Evolutionary conservation across 2,888 invertebrate genomes (phyloP).

Genomic region (Drosophila mimica): DNA sequence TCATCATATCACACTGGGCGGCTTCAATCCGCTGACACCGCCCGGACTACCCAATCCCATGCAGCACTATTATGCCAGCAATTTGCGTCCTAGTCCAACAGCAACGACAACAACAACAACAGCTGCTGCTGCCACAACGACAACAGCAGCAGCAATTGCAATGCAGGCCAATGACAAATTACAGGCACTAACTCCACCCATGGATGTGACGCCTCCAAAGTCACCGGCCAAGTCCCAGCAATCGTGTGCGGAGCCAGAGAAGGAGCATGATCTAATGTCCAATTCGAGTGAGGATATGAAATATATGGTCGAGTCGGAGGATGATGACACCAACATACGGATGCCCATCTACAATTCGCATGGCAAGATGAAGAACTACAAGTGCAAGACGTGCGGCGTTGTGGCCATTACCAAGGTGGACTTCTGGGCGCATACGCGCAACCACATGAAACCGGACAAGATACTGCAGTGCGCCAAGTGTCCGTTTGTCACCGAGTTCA

Average conservation of each 20-base stretch:
- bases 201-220: slow-evolving; percentile 85
- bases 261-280: slow-evolving; percentile 82
- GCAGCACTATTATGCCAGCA: slow-evolving; percentile 73
- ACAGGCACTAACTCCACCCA: slow-evolving; percentile 83
- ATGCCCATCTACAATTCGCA: slow-evolving; percentile 86
- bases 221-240: slow-evolving; percentile 80
- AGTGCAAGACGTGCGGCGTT: slow-evolving; percentile 96
- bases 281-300: slow-evolving; percentile 84
- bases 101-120: slow-evolving; percentile 20
- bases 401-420: slow-evolving; percentile 94
- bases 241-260: slow-evolving; percentile 65
- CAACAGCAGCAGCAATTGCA: slow-evolving; percentile 15
- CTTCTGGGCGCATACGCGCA: slow-evolving; percentile 96
- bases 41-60: slow-evolving; percentile 86
- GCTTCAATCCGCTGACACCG: slow-evolving; percentile 88
- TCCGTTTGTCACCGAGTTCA: slow-evolving; percentile 99
- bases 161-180: slow-evolving; percentile 67
- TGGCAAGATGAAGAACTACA: slow-evolving; percentile 94
- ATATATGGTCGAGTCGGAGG: slow-evolving; percentile 82
- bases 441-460: slow-evolving; percentile 97
- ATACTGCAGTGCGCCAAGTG: slow-evolving; percentile 95
- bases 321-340: slow-evolving; percentile 85
- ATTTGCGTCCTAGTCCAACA: slow-evolving; percentile 69
- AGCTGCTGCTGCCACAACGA: slow-evolving; percentile 17
- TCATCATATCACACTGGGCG: slow-evolving; percentile 86